Evolutionary conservation across 2,888 invertebrate genomes (phyloP), one percentile per base, ranked within the genome.

Genomic region (Folsomia candida): DNA sequence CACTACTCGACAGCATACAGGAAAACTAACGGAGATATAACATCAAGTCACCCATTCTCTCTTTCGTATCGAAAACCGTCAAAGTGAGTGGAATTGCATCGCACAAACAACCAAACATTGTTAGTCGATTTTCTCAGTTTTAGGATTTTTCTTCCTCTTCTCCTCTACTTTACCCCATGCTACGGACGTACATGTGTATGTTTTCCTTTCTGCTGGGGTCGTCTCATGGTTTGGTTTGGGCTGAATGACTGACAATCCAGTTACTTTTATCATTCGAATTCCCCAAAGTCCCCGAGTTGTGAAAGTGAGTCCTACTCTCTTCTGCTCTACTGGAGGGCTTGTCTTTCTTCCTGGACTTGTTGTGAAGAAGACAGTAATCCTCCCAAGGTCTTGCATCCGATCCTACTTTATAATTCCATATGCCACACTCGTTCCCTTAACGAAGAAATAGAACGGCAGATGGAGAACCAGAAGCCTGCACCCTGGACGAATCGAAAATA

Each of bases 211-310:
- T 29, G 29, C 24, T 25, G 51, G 26, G 24, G n/a, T 51, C 61
- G 4, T 51, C 29, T 27, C 24, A 61, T 26, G 26, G 54, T 24
- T 25, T n/a, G 54, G 54, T 27, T 61, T 24, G 27, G 61, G 61
- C 51, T 68, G 68, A 68, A 51, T 68, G 68, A 68, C 68, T 61
- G 68, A 61, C 61, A 68, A 68, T 68, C 61, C 61, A 68, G 68
- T 68, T 68, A 60, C 51, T 61, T 61, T 61, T 68, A 68, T 68
- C 61, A n/a, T n/a, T n/a, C 68, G 51, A 61, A 61, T 61, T 60
- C 60, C 61, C 61, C 14, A 60, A 67, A 60, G 59, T 47, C 67
- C 67, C 66, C 9, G 9, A 67, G 67, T 59, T 67, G 67, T 67
- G 67, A 67, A 67, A 67, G 54, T 59, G 59, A 67, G 47, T 47